These are phyloP conservation scores for Sus cebifrons DNA, from an alignment of 2,797 vertebrate species.

Conservation along the genomic window DNA sequence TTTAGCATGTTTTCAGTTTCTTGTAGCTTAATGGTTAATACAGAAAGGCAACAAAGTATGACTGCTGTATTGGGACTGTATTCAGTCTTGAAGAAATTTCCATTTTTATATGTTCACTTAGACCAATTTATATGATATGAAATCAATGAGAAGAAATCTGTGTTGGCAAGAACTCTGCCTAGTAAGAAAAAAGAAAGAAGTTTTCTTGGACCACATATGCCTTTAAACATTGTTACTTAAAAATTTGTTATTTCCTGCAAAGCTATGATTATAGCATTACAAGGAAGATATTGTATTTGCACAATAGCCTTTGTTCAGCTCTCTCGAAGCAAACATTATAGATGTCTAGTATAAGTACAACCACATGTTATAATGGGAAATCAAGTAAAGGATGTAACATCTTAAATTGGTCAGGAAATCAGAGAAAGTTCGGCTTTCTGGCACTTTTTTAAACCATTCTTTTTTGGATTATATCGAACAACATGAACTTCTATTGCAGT, in stretches of 20 bases:
- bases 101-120: constrained; percentile 78
- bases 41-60: constrained; percentile 44
- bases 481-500: neutral
- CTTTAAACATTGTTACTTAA: constrained; percentile 73
- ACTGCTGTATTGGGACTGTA: constrained; percentile 21
- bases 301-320: constrained; percentile 43
- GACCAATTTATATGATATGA: constrained; percentile 60
- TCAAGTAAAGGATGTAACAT: constrained; percentile 21
- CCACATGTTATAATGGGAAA: constrained; percentile 49
- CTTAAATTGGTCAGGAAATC: constrained; percentile 64
- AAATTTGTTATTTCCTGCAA: constrained; percentile 75
- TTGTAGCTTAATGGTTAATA: constrained; percentile 64
- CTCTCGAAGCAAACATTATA: constrained; percentile 57
- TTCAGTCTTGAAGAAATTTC: constrained; percentile 76
- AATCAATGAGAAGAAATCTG: constrained; percentile 72
- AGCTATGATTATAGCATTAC: constrained; percentile 65
- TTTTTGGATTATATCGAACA: constrained; percentile 2
- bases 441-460: constrained; percentile 10
- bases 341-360: constrained; percentile 50
- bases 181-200: neutral
- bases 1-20: neutral
- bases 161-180: constrained; percentile 63
- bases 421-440: neutral
- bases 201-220: constrained; percentile 54
- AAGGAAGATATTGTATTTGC: constrained; percentile 52